phyloP scores from a whole-genome alignment of 2,888 invertebrate species.

The Lacanobia wlatinum region DNA sequence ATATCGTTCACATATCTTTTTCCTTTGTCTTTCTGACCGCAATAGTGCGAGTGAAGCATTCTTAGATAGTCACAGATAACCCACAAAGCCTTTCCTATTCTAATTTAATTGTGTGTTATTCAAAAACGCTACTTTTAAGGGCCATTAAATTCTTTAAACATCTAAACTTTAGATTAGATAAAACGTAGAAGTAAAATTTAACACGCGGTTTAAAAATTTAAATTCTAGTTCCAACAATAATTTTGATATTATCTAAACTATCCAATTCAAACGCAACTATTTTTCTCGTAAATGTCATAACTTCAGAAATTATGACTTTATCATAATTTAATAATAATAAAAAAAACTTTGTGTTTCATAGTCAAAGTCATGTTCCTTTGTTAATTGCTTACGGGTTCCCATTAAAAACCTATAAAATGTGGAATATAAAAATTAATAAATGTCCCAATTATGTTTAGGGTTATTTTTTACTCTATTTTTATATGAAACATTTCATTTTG shows the following conservation, averaged over 20 bases:
- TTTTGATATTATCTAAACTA: slow-evolving; percentile 54
- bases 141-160: slow-evolving; percentile 57
- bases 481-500: slow-evolving; percentile 17
- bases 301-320: slow-evolving; percentile 55
- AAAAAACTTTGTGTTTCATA: slow-evolving; percentile 20
- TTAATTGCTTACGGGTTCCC: slow-evolving; percentile 60
- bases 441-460: slow-evolving; percentile 43
- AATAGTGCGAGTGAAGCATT: slow-evolving; percentile 13
- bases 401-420: slow-evolving; percentile 69
- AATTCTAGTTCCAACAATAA: slow-evolving; percentile 18
- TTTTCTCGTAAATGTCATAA: slow-evolving; percentile 60
- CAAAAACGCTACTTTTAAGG: slow-evolving; percentile 29
- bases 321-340: slow-evolving; percentile 25
- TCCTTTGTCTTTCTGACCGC: slow-evolving; percentile 31
- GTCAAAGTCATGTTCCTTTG: slow-evolving; percentile 51
- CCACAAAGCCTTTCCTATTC: slow-evolving; percentile 20
- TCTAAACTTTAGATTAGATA: slow-evolving; percentile 43
- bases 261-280: slow-evolving; percentile 46
- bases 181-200: slow-evolving; percentile 18
- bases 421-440: slow-evolving; percentile 65
- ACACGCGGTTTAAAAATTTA: slow-evolving; percentile 27
- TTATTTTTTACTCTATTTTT: slow-evolving; percentile 20
- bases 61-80: slow-evolving; percentile 43
- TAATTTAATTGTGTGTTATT: slow-evolving; percentile 55
- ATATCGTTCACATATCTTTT: slow-evolving; percentile 23